Percentiles rank a stretch among this genome's conserved stretches.
Evolutionary conservation across 2,888 invertebrate species (phyloP).

Genomic region (Chymomyza fuscimana): DNA sequence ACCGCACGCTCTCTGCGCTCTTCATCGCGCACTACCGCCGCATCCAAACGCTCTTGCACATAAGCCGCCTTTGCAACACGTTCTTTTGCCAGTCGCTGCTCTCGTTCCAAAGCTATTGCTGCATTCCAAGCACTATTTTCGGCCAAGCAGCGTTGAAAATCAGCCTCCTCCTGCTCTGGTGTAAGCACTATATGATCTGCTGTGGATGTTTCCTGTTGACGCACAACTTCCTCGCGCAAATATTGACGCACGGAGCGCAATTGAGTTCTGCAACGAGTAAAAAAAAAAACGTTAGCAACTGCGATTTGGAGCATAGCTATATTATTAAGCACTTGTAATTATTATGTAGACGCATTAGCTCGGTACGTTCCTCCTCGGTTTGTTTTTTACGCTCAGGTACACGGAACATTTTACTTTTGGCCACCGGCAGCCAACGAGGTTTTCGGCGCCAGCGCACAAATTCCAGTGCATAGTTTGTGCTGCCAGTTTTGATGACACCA

Average conservation of each 20-base stretch:
- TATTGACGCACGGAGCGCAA: constrained; percentile 82
- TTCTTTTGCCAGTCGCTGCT: constrained; percentile 81
- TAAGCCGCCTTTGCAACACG: constrained; percentile 80
- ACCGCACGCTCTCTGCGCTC: constrained; percentile 80
- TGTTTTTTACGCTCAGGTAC: constrained; percentile 83
- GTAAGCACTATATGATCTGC: constrained; percentile 82
- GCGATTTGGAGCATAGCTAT: constrained; percentile 68
- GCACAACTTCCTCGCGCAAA: constrained; percentile 81
- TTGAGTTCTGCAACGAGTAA: constrained; percentile 69
- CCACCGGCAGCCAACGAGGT: constrained; percentile 89
- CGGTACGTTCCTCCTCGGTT: constrained; percentile 84
- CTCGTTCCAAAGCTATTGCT: constrained; percentile 82
- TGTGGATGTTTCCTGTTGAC: constrained; percentile 80
- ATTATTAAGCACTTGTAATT: constrained; percentile 83
- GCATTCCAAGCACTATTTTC: constrained; percentile 88
- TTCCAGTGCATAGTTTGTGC: constrained; percentile 70
- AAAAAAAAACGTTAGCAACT: background rate
- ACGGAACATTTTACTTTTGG: constrained; percentile 88
- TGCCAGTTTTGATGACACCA: constrained; percentile 66
- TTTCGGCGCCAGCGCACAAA: constrained; percentile 84
- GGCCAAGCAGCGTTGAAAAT: constrained; percentile 82
- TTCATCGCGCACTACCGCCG: constrained; percentile 78
- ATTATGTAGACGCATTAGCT: constrained; percentile 85
- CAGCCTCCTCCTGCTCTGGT: constrained; percentile 83
- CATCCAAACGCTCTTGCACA: constrained; percentile 79